Evolutionary conservation across 2,113 vertebrate genomes (phyloP).

Genomic region (Thermophis baileyi): DNA sequence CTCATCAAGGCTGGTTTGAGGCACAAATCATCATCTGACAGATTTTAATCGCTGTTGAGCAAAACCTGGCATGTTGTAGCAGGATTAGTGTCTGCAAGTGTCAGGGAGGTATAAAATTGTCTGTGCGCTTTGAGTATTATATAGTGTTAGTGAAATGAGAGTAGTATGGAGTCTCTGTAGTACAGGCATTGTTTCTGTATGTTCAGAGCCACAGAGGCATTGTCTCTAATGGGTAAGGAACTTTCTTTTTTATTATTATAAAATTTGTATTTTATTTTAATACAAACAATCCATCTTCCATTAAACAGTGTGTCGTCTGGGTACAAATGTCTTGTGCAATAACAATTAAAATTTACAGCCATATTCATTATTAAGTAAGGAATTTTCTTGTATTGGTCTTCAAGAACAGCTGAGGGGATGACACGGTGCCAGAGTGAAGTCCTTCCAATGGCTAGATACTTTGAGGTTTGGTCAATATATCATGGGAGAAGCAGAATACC

Average conservation of each 20-base stretch:
- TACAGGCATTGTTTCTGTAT: not conserved
- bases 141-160: not conserved
- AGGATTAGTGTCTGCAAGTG: not conserved
- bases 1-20: not conserved
- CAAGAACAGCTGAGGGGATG: not conserved
- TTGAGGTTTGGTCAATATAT: too few species aligned
- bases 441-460: too few species aligned
- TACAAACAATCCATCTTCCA: too few species aligned
- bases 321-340: too few species aligned
- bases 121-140: not conserved
- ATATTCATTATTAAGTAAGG: too few species aligned
- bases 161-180: not conserved
- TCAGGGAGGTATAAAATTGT: not conserved
- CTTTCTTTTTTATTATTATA: too few species aligned
- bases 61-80: not conserved
- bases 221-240: not conserved
- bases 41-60: too few species aligned
- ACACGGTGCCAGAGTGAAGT: too few species aligned
- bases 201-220: not conserved
- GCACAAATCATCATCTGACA: not conserved
- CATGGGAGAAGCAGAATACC: too few species aligned
- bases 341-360: too few species aligned
- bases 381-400: not conserved
- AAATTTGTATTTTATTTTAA: too few species aligned
- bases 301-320: too few species aligned